Evolutionary conservation across 1,140 invertebrate species (phyloP).

Genomic region (Cyclina sinensis): DNA sequence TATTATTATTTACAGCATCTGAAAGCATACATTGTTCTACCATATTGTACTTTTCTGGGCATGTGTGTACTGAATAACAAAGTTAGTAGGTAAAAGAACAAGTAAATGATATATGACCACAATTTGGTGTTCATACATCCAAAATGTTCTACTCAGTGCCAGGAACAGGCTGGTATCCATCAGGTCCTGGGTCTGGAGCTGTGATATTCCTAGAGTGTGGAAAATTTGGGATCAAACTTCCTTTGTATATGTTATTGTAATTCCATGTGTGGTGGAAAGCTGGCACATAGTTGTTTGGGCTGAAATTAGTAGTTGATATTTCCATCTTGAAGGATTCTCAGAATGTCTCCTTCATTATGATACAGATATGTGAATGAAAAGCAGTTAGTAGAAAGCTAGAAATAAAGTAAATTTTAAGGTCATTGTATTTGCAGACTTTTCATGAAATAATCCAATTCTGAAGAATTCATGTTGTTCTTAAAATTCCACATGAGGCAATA

Average conservation of each 20-base stretch:
- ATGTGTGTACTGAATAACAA: too few species aligned
- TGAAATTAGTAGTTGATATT: constrained; percentile 37
- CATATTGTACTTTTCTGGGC: too few species aligned
- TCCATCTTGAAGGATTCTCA: background rate
- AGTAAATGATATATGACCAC: too few species aligned
- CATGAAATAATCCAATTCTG: background rate
- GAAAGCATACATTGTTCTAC: too few species aligned
- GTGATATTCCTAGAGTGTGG: background rate
- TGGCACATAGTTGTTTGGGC: constrained; percentile 60
- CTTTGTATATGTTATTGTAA: constrained; percentile 3
- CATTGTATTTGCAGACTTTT: background rate
- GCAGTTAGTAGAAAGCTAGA: constrained; percentile 24
- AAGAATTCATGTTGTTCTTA: too few species aligned
- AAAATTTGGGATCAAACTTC: constrained; percentile 8
- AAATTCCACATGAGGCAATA: too few species aligned
- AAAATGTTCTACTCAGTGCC: background rate
- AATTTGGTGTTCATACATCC: too few species aligned
- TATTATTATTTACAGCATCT: too few species aligned
- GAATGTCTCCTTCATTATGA: too few species aligned
- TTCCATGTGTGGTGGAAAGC: constrained; percentile 56
- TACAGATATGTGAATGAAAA: constrained; percentile 28
- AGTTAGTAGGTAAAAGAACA: too few species aligned
- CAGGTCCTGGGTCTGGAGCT: background rate
- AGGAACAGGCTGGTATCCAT: background rate
- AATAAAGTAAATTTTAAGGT: background rate